Evolutionary conservation across 2,888 invertebrate genomes (phyloP).

Genomic region (Archips xylosteana): DNA sequence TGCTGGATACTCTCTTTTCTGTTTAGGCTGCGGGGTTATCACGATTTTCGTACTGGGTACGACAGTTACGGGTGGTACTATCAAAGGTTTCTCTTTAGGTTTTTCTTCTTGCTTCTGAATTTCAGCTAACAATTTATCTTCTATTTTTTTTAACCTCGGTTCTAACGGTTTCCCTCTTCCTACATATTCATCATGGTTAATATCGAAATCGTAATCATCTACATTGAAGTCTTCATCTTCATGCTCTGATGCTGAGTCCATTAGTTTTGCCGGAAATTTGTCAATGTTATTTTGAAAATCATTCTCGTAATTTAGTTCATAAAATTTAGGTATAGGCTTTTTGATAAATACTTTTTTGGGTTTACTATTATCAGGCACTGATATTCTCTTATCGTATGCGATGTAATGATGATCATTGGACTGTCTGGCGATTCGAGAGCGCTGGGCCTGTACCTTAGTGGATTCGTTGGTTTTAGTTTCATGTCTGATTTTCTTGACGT

Average conservation of each 20-base stretch:
- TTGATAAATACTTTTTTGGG: conserved; percentile 56
- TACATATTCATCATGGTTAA: conserved; percentile 72
- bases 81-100: neutral
- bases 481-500: conserved; percentile 49
- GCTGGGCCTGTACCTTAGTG: neutral
- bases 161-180: conserved; percentile 68
- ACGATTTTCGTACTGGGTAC: conserved; percentile 39
- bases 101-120: conserved; percentile 11
- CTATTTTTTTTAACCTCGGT: conserved; percentile 55
- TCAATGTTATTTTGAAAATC: conserved; percentile 64
- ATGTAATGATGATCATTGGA: conserved; percentile 7
- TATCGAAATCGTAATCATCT: conserved; percentile 75
- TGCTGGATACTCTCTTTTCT: conserved; percentile 49
- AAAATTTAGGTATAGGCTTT: conserved; percentile 73
- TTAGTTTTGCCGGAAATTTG: conserved; percentile 20
- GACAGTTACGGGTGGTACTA: neutral
- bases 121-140: conserved; percentile 43
- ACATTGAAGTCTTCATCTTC: conserved; percentile 78
- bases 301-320: conserved; percentile 65
- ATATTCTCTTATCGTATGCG: conserved; percentile 1
- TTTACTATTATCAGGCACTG: conserved; percentile 6
- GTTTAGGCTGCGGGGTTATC: conserved; percentile 33
- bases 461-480: conserved; percentile 8
- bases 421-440: neutral
- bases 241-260: conserved; percentile 65